These are phyloP conservation scores for Hirtodrosophila cameraria DNA, from an alignment of 2,888 invertebrate genomes.

Conservation along the genomic window DNA sequence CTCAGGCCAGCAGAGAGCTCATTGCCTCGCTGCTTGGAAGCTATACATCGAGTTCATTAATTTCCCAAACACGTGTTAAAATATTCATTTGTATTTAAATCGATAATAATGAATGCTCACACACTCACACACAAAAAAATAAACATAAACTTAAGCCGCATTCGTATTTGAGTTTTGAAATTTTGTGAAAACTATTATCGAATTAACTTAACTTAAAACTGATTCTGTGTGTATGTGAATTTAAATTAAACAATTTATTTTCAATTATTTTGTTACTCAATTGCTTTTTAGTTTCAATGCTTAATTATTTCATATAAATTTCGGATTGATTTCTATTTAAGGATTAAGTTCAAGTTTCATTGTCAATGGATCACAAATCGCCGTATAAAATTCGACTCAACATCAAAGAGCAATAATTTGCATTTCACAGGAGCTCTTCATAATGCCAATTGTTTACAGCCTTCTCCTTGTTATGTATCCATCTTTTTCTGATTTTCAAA, in stretches of 20 bases:
- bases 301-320: too few species aligned
- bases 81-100: constrained; percentile 79
- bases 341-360: not conserved
- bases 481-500: constrained; percentile 52
- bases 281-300: too few species aligned
- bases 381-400: constrained; percentile 35
- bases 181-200: too few species aligned
- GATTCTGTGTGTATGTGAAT: too few species aligned
- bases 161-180: not conserved
- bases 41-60: constrained; percentile 70
- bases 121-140: not conserved
- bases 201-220: too few species aligned
- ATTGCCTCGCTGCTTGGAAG: constrained; percentile 29
- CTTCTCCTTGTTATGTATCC: constrained; percentile 1
- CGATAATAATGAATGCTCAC: constrained; percentile 52
- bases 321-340: not conserved
- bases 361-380: constrained; percentile 1
- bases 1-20: constrained; percentile 20
- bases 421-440: constrained; percentile 48
- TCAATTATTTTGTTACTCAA: too few species aligned
- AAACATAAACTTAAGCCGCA: not conserved
- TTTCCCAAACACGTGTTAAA: constrained; percentile 78
- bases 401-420: constrained; percentile 75
- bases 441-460: constrained; percentile 20
- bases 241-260: too few species aligned